These are phyloP conservation scores for Leptogaster cylindrica DNA, from an alignment of 2,888 invertebrate genomes.

Conservation along the genomic window DNA sequence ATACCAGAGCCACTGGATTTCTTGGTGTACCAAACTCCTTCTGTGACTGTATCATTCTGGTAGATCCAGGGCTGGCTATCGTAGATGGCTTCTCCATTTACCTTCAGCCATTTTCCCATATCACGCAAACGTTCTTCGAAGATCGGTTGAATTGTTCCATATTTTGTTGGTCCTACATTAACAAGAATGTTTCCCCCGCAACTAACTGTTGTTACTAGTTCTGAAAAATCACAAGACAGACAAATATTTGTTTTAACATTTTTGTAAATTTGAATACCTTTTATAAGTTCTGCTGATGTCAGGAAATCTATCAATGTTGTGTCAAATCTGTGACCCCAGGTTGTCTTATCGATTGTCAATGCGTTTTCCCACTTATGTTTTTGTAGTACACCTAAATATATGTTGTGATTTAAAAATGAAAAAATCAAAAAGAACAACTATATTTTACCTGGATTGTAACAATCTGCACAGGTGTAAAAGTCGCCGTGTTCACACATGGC, in stretches of 20 bases:
- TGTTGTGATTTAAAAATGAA: background rate
- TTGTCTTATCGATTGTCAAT: conserved; percentile 84
- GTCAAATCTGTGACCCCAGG: conserved; percentile 86
- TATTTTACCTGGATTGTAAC: conserved; percentile 75
- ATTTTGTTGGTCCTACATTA: conserved; percentile 89
- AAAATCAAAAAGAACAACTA: background rate
- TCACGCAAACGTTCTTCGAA: conserved; percentile 82
- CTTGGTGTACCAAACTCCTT: conserved; percentile 78
- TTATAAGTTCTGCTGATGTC: conserved; percentile 71
- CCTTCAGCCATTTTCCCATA: conserved; percentile 79
- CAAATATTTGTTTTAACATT: background rate
- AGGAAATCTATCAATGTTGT: conserved; percentile 72
- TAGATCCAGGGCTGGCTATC: conserved; percentile 75
- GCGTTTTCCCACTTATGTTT: conserved; percentile 95
- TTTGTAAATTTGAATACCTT: too few relatives aligned
- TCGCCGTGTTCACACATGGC: conserved; percentile 87
- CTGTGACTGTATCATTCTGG: conserved; percentile 81
- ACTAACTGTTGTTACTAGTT: conserved; percentile 79
- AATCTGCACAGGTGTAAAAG: conserved; percentile 83
- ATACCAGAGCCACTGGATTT: too few relatives aligned
- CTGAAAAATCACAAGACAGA: conserved; percentile 49
- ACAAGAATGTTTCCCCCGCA: conserved; percentile 74
- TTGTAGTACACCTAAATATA: conserved; percentile 63
- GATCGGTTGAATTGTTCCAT: conserved; percentile 84
- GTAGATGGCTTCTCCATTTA: conserved; percentile 91